Percentiles rank a stretch among this genome's conserved stretches.
Evolutionary conservation across 1,140 invertebrate species (phyloP).

Genomic region (Pseudomyrmex dendroicus): DNA sequence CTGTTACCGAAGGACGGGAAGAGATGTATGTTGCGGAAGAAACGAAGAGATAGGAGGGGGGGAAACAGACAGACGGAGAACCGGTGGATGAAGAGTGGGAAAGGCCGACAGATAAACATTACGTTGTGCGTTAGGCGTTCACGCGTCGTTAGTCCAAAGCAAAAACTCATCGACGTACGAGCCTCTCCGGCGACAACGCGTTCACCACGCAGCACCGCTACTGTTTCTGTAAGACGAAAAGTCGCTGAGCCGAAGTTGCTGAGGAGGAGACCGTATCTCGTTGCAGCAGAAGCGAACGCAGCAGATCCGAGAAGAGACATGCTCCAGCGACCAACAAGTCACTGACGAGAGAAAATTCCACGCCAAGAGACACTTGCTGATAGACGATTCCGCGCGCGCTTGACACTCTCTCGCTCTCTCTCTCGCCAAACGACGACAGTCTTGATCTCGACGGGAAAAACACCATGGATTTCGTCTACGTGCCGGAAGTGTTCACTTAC

Average conservation of each 20-base stretch:
- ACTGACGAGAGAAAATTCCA: not conserved
- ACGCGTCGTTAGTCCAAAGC: conserved; percentile 70
- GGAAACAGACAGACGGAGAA: conserved; percentile 23
- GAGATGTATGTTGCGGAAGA: conserved; percentile 30
- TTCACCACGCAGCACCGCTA: too few relatives aligned
- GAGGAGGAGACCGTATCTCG: too few relatives aligned
- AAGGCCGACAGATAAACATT: conserved; percentile 73
- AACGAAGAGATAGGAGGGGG: conserved; percentile 6
- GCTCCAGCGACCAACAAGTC: not conserved
- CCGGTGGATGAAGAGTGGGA: conserved; percentile 53
- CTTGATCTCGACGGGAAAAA: not conserved
- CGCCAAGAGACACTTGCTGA: not conserved
- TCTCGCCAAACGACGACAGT: not conserved
- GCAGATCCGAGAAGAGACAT: not conserved
- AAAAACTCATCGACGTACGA: conserved; percentile 47
- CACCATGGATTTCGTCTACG: conserved; percentile 82
- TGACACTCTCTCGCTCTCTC: not conserved
- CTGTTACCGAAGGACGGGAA: conserved; percentile 17
- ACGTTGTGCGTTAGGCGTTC: conserved; percentile 52
- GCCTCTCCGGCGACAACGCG: too few relatives aligned
- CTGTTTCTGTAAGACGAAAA: too few relatives aligned
- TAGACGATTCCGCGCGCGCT: not conserved
- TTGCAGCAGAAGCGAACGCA: not conserved
- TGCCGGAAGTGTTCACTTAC: conserved; percentile 82
- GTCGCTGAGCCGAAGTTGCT: too few relatives aligned